Conservation (phyloP, 2,888 invertebrate species). For the Ganaspis brasiliensis region DNA sequence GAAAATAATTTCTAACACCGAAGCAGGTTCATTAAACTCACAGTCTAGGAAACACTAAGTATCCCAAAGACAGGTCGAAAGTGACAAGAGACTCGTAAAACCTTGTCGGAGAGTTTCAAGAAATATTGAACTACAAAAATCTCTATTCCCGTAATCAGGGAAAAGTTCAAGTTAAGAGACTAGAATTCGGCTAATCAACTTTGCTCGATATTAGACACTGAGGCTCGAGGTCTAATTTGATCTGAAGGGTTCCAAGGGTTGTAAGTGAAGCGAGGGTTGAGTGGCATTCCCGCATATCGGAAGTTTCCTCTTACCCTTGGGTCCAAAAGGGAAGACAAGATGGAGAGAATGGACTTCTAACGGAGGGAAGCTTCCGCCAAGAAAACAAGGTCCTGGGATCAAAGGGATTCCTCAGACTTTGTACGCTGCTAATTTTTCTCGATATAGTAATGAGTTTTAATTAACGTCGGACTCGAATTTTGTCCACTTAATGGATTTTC, state of each 20-base stretch:
- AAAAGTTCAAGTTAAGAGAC: too few species aligned
- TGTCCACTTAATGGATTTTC: conserved; percentile 66
- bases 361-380: conserved; percentile 50
- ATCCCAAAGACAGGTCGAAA: too few species aligned
- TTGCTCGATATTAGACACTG: not conserved
- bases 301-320: conserved; percentile 10
- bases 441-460: conserved; percentile 69
- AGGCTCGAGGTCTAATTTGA: conserved; percentile 1
- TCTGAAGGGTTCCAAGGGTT: not conserved
- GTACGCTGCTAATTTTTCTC: conserved; percentile 21
- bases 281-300: conserved; percentile 1
- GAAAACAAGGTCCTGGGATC: not conserved
- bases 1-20: conserved; percentile 32
- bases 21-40: conserved; percentile 10
- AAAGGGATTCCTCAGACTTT: conserved; percentile 12
- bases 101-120: too few species aligned
- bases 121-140: too few species aligned
- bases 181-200: not conserved
- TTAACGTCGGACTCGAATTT: conserved; percentile 55
- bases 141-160: too few species aligned
- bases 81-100: too few species aligned
- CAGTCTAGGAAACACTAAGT: too few species aligned
- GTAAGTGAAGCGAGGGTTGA: not conserved
- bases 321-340: conserved; percentile 11
- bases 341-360: conserved; percentile 42